Evolutionary conservation across 2,797 vertebrate species (phyloP).

Genomic region (Tenualosa ilisha): DNA sequence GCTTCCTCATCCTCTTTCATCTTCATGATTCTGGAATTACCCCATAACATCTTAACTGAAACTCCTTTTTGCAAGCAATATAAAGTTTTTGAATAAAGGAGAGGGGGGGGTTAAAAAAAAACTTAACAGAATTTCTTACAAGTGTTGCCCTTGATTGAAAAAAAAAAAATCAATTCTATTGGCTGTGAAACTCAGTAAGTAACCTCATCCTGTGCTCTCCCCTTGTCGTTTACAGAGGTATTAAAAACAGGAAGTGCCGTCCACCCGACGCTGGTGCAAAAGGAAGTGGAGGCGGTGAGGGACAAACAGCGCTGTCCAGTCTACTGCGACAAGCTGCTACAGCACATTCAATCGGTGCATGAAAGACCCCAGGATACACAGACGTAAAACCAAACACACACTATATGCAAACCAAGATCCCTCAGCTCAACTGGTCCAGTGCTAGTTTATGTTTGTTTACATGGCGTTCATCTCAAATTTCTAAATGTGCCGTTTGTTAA

Average conservation of each 20-base stretch:
- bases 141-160: too few relatives aligned
- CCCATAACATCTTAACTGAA: too few relatives aligned
- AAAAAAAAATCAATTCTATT: too few relatives aligned
- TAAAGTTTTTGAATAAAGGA: too few relatives aligned
- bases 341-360: conserved; percentile 70
- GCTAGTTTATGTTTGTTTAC: neutral
- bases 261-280: conserved; percentile 75
- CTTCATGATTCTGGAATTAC: too few relatives aligned
- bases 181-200: neutral
- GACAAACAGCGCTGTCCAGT: conserved; percentile 79
- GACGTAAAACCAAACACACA: neutral
- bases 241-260: conserved; percentile 81
- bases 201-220: conserved; percentile 40
- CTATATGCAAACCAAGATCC: neutral
- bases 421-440: neutral
- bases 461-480: neutral
- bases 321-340: conserved; percentile 83
- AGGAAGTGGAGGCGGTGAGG: conserved; percentile 76
- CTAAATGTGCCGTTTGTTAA: neutral
- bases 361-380: neutral
- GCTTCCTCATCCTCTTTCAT: too few relatives aligned
- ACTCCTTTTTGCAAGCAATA: too few relatives aligned
- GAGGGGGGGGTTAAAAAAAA: too few relatives aligned
- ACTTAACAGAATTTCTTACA: too few relatives aligned
- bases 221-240: conserved; percentile 72